Conservation (phyloP, 2,888 invertebrate genomes). For the Agrotis clavis region DNA sequence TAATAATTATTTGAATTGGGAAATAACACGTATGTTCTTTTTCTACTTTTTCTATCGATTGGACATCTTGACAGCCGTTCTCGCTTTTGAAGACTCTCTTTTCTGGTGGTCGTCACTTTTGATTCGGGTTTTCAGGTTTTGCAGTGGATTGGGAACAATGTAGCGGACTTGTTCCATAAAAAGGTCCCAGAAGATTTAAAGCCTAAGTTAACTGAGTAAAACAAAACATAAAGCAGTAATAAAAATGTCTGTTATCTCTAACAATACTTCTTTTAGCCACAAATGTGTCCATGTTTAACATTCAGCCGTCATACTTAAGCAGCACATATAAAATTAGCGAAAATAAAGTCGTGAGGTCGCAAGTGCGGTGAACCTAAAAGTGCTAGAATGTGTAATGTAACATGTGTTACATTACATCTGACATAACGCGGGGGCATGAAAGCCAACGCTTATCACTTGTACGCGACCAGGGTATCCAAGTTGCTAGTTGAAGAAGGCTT, state of each 20-base stretch:
- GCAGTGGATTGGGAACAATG: too few species aligned
- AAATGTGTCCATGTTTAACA: conserved; percentile 25
- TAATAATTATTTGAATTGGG: too few species aligned
- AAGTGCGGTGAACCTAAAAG: conserved; percentile 31
- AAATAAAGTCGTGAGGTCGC: conserved; percentile 45
- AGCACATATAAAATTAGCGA: conserved; percentile 26
- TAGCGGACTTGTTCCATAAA: too few species aligned
- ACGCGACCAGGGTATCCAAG: conserved; percentile 70
- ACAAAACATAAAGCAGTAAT: too few species aligned
- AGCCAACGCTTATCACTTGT: conserved; percentile 69
- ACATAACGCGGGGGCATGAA: conserved; percentile 65
- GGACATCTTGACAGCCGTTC: background rate
- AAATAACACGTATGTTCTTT: background rate
- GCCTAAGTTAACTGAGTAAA: too few species aligned
- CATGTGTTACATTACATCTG: conserved; percentile 62
- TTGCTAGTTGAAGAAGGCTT: conserved; percentile 42
- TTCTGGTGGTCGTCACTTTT: too few species aligned
- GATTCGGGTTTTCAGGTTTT: too few species aligned
- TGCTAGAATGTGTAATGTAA: conserved; percentile 46
- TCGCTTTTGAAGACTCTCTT: background rate
- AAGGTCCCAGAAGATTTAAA: too few species aligned
- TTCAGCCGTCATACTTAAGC: conserved; percentile 20
- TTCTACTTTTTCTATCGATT: background rate
- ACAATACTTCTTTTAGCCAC: background rate
- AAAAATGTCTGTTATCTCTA: background rate